Base-by-base conservation (phyloP, 2,113 vertebrate genomes). In the Oryzias celebensis region DNA sequence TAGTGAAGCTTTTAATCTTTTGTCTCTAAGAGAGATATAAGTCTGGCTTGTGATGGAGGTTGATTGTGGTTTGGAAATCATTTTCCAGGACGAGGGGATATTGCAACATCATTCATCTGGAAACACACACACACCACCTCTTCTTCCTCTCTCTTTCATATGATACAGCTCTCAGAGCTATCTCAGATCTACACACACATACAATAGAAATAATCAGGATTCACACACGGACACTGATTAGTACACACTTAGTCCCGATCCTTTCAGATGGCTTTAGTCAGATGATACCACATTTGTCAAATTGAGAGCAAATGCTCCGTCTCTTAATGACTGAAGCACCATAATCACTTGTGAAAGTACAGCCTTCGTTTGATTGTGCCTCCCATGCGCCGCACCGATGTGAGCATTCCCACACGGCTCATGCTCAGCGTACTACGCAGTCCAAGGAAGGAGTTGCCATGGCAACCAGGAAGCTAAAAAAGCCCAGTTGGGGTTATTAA, bases 381-480 rank as follows among this genome's bases (percentile, higher is more conserved):
- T 53, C 64, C 59, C 62, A 52, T 26, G 51, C 51, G 13, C 50
- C 23, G 31, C 69, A 61, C 45, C 20, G 49, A 58, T 73, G 54
- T 44, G 46, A 68, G 58, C 59, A 49, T 64, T 68, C 75, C 76
- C 68, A 73, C 66, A 68, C 66, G 71, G 45, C 68, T 73, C 62
- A 57, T 49, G 56, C 73, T 62, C 71, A 41, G 55, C 68, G 58
- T 24, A 53, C 62, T 62, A 62, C 68, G 52, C 80, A 57, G 71
- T 67, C 71, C 79, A 80, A 73, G 75, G 86, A 75, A 10, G 68
- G 16, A 45, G 85, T 84, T 42, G 31, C 80, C 60, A 80, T 76
- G 74, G 71, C 54, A 80, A 86, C 86, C 80, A 75, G 52, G 61
- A 80, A 81, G 76, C 87, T 52, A 69, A 68, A 61, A 66, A 57